These are phyloP conservation scores for Subacronicta megacephala DNA, from an alignment of 2,888 invertebrate species.

Conservation along the genomic window DNA sequence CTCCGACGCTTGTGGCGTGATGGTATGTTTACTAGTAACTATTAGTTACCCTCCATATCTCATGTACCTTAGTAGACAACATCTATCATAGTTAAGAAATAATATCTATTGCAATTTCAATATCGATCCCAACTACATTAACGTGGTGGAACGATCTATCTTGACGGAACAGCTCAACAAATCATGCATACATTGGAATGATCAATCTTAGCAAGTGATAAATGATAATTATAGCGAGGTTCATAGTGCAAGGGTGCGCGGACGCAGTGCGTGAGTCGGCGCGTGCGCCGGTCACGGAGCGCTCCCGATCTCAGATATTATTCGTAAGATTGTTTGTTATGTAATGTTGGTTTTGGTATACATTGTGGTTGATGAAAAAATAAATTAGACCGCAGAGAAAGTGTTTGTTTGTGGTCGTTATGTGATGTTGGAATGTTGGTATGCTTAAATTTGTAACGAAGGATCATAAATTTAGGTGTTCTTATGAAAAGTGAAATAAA, in stretches of 20 bases:
- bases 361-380: conserved; percentile 52
- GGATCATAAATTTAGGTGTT: not conserved
- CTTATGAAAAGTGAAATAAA: too few relatives aligned
- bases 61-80: conserved; percentile 4
- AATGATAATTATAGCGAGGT: conserved; percentile 62
- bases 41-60: not conserved
- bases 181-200: conserved; percentile 50
- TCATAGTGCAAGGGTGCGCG: conserved; percentile 66
- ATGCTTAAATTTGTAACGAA: not conserved
- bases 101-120: conserved; percentile 43
- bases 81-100: conserved; percentile 45
- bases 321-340: conserved; percentile 53
- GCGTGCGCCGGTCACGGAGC: conserved; percentile 67
- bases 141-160: conserved; percentile 37
- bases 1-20: too few relatives aligned
- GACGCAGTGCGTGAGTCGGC: conserved; percentile 62
- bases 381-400: conserved; percentile 53
- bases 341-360: conserved; percentile 43
- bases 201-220: conserved; percentile 62
- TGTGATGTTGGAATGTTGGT: conserved; percentile 5
- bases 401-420: conserved; percentile 43
- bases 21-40: not conserved
- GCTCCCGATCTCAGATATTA: conserved; percentile 50
- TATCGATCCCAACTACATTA: conserved; percentile 31
- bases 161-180: conserved; percentile 52